Evolutionary conservation across 1,140 invertebrate genomes (phyloP), one percentile per base, ranked within the genome.

Genomic region (Sarcophaga bullata): DNA sequence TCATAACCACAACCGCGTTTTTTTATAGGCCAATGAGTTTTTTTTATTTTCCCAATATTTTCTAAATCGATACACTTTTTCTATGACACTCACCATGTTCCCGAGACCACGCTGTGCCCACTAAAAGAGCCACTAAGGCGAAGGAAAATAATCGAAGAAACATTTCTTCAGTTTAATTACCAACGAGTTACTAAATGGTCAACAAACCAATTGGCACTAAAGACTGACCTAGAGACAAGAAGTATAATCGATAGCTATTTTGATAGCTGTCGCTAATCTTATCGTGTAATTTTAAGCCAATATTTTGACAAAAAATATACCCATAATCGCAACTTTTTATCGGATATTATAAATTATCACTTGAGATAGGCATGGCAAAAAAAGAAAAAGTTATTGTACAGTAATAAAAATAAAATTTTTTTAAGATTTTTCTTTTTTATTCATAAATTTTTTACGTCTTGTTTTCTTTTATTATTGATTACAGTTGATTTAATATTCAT

Each of bases 51-150:
- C 25, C 1, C 25, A 37, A 37, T 37, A 37, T 37, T 37, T 37
- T 37, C 25, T 37, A 2, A 37, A 37, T 4, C 1, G 25, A 37
- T 37, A 37, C 1, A 37, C 25, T 37, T 37, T 37, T 37, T 37
- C 1, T 37, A 2, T 37, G 4, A 37, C 50, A 78, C 75, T 78
- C n/a, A 78, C 75, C 75, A 78, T 78, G 75, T 17, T 78, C 75
- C 1, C 13, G 0, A 13, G 48, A 48, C 75, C 50, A 17, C 9
- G 17, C 62, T 15, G 17, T 25, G 3, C n/a, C 62, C 48, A 49
- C 75, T 19, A 78, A 25, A 19, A 78, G 17, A 4, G 48, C 6
- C 49, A 78, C 8, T 7, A 19, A 5, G 17, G 50, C 11, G 25
- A 11, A 52, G 19, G 13, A 78, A 49, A 78, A 52, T 25, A 50